Percentiles rank a stretch among this genome's conserved stretches.
These are phyloP conservation scores for Cyphomyrus discorhynchus DNA, from an alignment of 2,113 vertebrate genomes.

Conservation along the genomic window DNA sequence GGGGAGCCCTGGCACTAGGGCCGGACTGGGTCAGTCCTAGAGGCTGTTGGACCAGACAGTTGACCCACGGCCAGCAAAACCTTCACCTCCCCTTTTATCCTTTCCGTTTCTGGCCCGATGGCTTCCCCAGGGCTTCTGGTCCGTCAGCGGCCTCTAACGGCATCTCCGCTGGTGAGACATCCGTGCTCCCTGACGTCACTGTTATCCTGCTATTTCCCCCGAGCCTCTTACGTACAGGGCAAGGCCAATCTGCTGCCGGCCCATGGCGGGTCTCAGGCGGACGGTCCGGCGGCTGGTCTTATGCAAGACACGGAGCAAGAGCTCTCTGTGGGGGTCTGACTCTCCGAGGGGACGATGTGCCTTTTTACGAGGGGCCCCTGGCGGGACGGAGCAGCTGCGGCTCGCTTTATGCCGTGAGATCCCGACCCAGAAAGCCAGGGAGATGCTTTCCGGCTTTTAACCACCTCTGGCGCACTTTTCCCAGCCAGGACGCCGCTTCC, in stretches of 20 bases:
- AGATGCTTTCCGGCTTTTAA: neutral
- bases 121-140: neutral
- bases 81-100: neutral
- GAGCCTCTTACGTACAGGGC: conserved; percentile 8
- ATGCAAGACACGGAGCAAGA: neutral
- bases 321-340: neutral
- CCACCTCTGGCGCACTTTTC: neutral
- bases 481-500: neutral
- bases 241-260: neutral
- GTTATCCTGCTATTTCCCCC: conserved; percentile 19
- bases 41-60: neutral
- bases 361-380: neutral
- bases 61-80: neutral
- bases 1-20: neutral
- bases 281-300: neutral
- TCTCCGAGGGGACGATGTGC: neutral
- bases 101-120: neutral
- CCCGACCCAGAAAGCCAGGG: conserved; percentile 19
- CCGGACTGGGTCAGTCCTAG: neutral
- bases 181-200: conserved; percentile 28
- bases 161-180: conserved; percentile 25
- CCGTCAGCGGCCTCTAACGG: conserved; percentile 28
- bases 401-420: neutral
- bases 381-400: neutral
- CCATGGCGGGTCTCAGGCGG: neutral